These are phyloP conservation scores for Parasteatoda lunata DNA, from an alignment of 2,888 invertebrate genomes.

Conservation along the genomic window DNA sequence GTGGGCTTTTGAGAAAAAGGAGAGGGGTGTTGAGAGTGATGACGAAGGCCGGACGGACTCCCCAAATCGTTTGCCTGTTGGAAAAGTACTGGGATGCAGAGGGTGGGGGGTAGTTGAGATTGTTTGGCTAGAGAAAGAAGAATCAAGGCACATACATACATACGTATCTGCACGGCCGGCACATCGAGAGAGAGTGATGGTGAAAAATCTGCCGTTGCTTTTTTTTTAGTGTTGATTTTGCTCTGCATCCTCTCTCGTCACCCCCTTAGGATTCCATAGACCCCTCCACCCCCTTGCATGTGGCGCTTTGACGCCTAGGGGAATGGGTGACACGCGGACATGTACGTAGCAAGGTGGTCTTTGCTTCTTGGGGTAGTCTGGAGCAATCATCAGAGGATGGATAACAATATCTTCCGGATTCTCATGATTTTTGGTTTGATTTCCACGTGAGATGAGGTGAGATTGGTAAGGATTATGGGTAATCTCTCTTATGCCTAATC, in stretches of 20 bases:
- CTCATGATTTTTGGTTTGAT: neutral
- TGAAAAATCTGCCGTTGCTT: slow-evolving; percentile 62
- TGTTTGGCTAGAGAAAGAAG: slow-evolving; percentile 62
- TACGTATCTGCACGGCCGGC: slow-evolving; percentile 40
- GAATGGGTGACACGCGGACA: slow-evolving; percentile 52
- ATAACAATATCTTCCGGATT: slow-evolving; percentile 20
- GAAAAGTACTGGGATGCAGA: slow-evolving; percentile 35
- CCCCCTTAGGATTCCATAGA: slow-evolving; percentile 7
- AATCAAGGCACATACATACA: slow-evolving; percentile 56
- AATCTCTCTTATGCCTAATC: too few relatives aligned
- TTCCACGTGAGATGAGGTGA: slow-evolving; percentile 6
- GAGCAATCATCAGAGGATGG: slow-evolving; percentile 32
- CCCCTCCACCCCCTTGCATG: slow-evolving; percentile 1
- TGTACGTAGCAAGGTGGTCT: slow-evolving; percentile 6
- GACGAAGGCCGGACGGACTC: slow-evolving; percentile 55
- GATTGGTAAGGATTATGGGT: neutral
- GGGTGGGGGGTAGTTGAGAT: slow-evolving; percentile 16
- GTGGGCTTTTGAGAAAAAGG: slow-evolving; percentile 38
- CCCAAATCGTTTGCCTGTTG: slow-evolving; percentile 39
- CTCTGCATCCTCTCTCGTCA: slow-evolving; percentile 21
- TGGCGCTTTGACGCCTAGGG: slow-evolving; percentile 44
- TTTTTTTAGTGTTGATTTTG: slow-evolving; percentile 65
- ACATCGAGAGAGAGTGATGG: slow-evolving; percentile 50
- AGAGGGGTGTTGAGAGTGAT: slow-evolving; percentile 27
- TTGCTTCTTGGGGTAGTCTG: slow-evolving; percentile 25